Conservation (phyloP, 2,888 invertebrate genomes). For the Linyphia triangularis region DNA sequence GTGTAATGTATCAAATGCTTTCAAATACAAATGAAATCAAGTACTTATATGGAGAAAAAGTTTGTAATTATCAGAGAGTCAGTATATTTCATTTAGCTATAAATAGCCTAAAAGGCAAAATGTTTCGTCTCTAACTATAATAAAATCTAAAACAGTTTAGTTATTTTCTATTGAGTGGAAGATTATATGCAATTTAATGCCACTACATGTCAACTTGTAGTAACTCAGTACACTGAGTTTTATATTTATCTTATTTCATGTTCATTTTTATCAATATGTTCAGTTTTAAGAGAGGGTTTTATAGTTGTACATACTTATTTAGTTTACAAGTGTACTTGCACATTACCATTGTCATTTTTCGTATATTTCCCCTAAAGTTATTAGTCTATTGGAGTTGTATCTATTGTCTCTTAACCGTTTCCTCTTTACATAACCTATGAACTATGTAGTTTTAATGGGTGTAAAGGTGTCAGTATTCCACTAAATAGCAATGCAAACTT, state of each 20-base stretch:
- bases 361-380: slow-evolving; percentile 18
- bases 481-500: slow-evolving; percentile 35
- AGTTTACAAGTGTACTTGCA: slow-evolving; percentile 55
- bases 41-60: slow-evolving; percentile 23
- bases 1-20: slow-evolving; percentile 60
- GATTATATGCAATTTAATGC: slow-evolving; percentile 14
- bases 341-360: slow-evolving; percentile 47
- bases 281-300: slow-evolving; percentile 54
- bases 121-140: too few relatives aligned
- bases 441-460: slow-evolving; percentile 49
- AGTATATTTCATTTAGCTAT: too few relatives aligned
- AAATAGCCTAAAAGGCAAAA: too few relatives aligned
- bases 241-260: slow-evolving; percentile 44
- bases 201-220: slow-evolving; percentile 16
- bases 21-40: slow-evolving; percentile 52
- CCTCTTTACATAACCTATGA: too few relatives aligned
- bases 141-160: too few relatives aligned
- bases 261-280: slow-evolving; percentile 34
- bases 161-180: not conserved
- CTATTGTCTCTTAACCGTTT: slow-evolving; percentile 28
- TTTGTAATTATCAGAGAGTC: not conserved
- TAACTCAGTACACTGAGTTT: slow-evolving; percentile 35
- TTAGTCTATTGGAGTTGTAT: slow-evolving; percentile 26
- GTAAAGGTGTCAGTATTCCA: slow-evolving; percentile 49
- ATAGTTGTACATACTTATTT: slow-evolving; percentile 64